Conservation (phyloP, 2,113 vertebrate species). For the Strix uralensis region DNA sequence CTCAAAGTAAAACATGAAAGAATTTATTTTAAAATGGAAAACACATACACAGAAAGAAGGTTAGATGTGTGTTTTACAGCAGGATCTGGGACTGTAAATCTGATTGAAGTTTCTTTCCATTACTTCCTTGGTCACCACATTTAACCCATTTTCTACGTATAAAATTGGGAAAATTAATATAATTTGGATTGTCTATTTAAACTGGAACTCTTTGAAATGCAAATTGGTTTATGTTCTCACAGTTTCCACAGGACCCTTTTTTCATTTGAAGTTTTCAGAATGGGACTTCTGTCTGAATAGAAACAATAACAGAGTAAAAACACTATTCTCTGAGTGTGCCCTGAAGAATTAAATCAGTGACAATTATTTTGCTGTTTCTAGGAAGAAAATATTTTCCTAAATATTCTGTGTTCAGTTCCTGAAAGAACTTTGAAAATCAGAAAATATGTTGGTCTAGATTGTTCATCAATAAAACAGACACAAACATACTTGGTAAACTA, state of each 20-base stretch:
- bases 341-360: neutral
- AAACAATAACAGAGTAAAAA: neutral
- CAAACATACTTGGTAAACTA: neutral
- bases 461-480: neutral
- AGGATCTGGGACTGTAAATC: neutral
- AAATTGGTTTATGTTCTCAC: neutral
- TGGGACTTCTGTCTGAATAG: neutral
- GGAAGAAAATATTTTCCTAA: neutral
- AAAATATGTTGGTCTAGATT: neutral
- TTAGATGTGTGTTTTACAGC: neutral
- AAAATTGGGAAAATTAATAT: neutral
- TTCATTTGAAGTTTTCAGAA: neutral
- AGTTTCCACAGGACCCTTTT: neutral
- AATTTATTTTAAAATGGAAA: neutral
- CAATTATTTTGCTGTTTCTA: neutral
- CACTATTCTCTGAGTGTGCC: fast-evolving
- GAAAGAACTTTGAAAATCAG: neutral
- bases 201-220: neutral
- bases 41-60: neutral
- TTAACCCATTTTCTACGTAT: neutral
- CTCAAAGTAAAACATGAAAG: neutral
- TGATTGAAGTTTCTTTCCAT: neutral
- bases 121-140: neutral
- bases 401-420: neutral
- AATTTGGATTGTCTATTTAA: neutral